Evolutionary conservation across 2,888 invertebrate genomes (phyloP).

Genomic region (Tachina grossa): DNA sequence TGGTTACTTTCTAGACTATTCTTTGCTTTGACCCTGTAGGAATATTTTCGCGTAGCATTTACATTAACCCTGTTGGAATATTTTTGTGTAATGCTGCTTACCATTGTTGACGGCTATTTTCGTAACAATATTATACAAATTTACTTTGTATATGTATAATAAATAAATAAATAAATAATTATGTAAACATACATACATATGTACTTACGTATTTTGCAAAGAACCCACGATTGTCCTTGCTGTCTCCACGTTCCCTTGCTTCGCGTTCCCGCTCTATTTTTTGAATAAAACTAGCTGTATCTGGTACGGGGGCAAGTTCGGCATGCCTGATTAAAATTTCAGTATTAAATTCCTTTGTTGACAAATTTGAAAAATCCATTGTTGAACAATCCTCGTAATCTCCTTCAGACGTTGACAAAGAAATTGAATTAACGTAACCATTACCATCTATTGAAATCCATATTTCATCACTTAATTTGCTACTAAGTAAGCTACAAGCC

Average conservation of each 20-base stretch:
- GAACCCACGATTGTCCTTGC: constrained; percentile 97
- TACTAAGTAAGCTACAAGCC: constrained; percentile 90
- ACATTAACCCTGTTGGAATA: too few species aligned
- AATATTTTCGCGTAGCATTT: too few species aligned
- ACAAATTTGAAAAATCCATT: constrained; percentile 77
- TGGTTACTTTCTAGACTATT: too few species aligned
- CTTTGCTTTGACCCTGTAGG: too few species aligned
- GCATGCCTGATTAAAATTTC: constrained; percentile 91
- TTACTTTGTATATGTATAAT: too few species aligned
- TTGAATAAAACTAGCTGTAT: constrained; percentile 97
- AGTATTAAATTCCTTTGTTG: constrained; percentile 87
- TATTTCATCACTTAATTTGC: constrained; percentile 90
- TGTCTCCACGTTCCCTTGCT: constrained; percentile 93
- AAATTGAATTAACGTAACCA: constrained; percentile 90
- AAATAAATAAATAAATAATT: too few species aligned
- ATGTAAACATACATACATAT: neutral
- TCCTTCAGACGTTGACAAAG: constrained; percentile 84
- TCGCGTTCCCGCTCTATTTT: constrained; percentile 95
- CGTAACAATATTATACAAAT: too few species aligned
- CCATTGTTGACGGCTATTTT: too few species aligned
- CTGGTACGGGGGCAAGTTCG: constrained; percentile 94
- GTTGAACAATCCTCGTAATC: constrained; percentile 63
- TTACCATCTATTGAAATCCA: constrained; percentile 91
- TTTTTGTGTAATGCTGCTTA: too few species aligned
- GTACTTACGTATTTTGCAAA: constrained; percentile 97